Evolutionary conservation across 1,140 invertebrate genomes (phyloP), one percentile per base, ranked within the genome.

Genomic region (Lepidurus couesii): DNA sequence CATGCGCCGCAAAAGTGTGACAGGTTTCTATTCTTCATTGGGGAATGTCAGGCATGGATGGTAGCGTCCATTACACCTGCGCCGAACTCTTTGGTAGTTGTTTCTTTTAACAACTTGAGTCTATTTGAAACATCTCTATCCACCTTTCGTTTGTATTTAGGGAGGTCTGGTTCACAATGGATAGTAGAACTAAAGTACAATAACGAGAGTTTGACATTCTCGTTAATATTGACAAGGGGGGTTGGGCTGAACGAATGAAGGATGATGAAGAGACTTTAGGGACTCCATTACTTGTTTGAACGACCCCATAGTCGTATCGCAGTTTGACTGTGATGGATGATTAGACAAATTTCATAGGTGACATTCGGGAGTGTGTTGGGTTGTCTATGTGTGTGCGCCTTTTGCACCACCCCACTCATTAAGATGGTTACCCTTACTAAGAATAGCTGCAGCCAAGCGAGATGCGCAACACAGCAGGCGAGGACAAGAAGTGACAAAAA

Each of bases 381-480:
- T 65, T 5, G 53, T 13, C 7, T 65, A 13, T 65, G 16, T 4
- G 6, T 5, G 21, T n/a, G 21, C 8, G 16, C 53, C 13, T 16
- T 21, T 21, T 9, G 10, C 53, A n/a, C 21, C 13, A 9, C 53
- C 53, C 53, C 53, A 65, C 53, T 65, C 53, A 65, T 65, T 21
- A 65, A 65, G 16, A 21, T 21, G 16, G 53, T 21, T 65, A 21
- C 21, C 16, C 21, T 7, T 13, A 65, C 53, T 65, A 65, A 65
- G 16, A 65, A 65, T 65, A 65, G 21, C 53, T 65, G 53, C 53
- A 65, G 53, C 53, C 53, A 65, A 13, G 53, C 53, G 53, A 65
- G 53, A 65, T 65, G 53, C 53, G 53, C 21, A 34, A 65, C 53
- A 16, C 16, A 16, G 9, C 53, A n/a, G 21, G 53, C 53, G 16